Evolutionary conservation across 2,113 vertebrate genomes (phyloP).

Genomic region (Cynopterus brachyotis): DNA sequence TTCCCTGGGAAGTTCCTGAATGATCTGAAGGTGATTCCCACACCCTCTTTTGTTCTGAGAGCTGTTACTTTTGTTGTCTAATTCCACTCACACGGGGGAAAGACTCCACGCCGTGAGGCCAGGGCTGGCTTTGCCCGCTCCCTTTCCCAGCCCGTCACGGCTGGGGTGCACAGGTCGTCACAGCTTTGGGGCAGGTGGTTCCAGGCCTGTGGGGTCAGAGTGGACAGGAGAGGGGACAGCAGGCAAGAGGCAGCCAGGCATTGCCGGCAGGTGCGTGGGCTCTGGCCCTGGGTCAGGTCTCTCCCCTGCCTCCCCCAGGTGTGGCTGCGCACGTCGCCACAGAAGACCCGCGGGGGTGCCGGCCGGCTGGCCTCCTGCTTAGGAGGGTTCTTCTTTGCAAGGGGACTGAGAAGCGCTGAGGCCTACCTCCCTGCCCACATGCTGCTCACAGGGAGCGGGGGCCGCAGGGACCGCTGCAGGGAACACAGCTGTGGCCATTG

Average conservation of each 20-base stretch:
- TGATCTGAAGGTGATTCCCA: no score
- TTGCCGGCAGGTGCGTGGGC: no score
- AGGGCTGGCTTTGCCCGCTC: neutral
- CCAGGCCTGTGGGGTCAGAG: neutral
- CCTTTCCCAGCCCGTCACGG: no score
- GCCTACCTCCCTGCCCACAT: accelerated
- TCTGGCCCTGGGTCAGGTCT: neutral
- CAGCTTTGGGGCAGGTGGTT: neutral
- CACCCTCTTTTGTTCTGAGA: no score
- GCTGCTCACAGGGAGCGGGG: neutral
- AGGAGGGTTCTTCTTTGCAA: neutral
- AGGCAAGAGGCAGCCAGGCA: neutral
- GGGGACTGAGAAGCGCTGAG: accelerated
- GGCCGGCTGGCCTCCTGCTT: neutral
- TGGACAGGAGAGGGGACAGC: no score
- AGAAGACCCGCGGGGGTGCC: no score
- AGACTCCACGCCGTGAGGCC: neutral
- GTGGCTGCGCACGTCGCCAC: no score
- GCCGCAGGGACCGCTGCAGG: neutral
- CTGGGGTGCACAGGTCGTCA: neutral
- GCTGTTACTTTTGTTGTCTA: neutral
- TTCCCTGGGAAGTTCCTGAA: neutral
- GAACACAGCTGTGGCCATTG: neutral
- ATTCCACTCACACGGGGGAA: neutral
- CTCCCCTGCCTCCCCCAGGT: neutral